Percentiles rank a stretch among this genome's conserved stretches.
Conservation (phyloP, 2,113 vertebrate genomes). For the Catharus fuscescens region DNA sequence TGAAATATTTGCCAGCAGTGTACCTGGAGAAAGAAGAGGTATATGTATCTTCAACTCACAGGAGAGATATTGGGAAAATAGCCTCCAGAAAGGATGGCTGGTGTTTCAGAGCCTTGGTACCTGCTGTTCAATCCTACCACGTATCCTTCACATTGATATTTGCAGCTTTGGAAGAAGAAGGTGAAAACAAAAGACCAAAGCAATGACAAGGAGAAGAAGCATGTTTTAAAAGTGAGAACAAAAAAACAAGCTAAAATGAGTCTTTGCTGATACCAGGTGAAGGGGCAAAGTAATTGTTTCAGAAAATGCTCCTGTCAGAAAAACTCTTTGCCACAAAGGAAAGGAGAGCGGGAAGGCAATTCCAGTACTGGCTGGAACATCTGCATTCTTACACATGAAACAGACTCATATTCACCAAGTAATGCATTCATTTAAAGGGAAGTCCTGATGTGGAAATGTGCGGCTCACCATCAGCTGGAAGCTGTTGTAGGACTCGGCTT, state of each 20-base stretch:
- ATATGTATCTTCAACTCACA: neutral
- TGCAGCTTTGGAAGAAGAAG: neutral
- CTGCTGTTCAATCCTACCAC: neutral
- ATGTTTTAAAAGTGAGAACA: neutral
- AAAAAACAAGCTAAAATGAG: neutral
- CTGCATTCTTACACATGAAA: neutral
- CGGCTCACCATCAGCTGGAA: neutral
- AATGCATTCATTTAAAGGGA: neutral
- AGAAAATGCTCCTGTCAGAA: neutral
- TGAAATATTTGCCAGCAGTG: neutral
- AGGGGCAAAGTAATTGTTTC: neutral
- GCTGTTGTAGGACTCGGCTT: neutral
- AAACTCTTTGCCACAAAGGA: neutral
- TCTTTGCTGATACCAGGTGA: neutral
- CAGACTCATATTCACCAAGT: neutral
- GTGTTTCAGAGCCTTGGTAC: neutral
- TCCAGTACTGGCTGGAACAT: neutral
- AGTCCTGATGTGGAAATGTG: neutral
- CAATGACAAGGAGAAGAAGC: neutral
- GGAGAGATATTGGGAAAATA: neutral
- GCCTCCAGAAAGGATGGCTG: neutral
- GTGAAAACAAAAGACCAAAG: neutral
- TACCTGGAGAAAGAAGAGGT: neutral
- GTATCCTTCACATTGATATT: neutral
- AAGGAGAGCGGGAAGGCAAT: neutral